phyloP scores from a whole-genome alignment of 2,113 vertebrate genomes.

The Delphinus delphis region DNA sequence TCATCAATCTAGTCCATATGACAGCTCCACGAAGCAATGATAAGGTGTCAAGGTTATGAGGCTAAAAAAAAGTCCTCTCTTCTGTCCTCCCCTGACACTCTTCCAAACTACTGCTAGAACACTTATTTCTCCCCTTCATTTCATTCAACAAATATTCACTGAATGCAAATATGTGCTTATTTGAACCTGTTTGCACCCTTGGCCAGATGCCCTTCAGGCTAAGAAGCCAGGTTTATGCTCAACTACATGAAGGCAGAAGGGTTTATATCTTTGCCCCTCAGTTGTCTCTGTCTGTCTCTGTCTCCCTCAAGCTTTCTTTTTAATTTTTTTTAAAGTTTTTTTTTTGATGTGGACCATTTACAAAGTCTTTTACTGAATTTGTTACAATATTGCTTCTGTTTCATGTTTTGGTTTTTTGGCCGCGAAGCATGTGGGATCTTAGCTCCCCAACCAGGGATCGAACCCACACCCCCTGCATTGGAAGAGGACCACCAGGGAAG shows the following conservation, averaged over 20 bases:
- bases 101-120: not conserved
- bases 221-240: not conserved
- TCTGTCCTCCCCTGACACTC: not conserved
- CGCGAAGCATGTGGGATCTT: too few relatives aligned
- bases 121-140: not conserved
- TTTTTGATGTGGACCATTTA: too few relatives aligned
- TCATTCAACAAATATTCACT: not conserved
- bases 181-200: not conserved
- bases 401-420: too few relatives aligned
- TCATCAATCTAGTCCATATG: not conserved
- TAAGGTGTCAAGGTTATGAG: not conserved
- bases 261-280: not conserved
- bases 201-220: not conserved
- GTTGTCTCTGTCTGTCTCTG: not conserved
- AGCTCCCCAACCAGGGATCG: too few relatives aligned
- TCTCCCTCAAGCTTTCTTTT: not conserved
- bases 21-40: constrained; percentile 10
- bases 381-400: too few relatives aligned
- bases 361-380: too few relatives aligned
- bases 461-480: too few relatives aligned
- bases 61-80: not conserved
- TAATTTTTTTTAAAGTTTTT: not conserved
- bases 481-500: too few relatives aligned
- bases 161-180: not conserved
- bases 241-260: not conserved